These are phyloP conservation scores for Synergus gifuensis DNA, from an alignment of 2,888 invertebrate genomes.

Conservation along the genomic window DNA sequence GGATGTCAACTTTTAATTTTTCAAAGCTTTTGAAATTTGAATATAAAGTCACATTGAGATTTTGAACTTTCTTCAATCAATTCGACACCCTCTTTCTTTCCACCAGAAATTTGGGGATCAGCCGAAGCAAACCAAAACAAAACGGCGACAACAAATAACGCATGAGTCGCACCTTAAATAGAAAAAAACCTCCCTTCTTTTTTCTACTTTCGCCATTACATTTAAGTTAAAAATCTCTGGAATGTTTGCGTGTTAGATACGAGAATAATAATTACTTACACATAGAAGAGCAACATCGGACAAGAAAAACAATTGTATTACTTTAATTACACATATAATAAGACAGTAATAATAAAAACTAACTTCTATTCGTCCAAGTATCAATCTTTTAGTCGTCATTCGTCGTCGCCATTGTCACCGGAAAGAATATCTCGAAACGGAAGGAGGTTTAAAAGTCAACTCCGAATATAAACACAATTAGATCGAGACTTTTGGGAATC, in stretches of 20 bases:
- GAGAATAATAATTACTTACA: slow-evolving; percentile 25
- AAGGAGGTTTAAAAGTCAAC: neutral
- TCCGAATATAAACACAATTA: slow-evolving; percentile 9
- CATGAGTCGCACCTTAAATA: neutral
- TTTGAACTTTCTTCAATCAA: neutral
- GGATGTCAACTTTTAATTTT: neutral
- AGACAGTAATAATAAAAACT: slow-evolving; percentile 26
- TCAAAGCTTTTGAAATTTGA: neutral
- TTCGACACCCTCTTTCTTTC: slow-evolving; percentile 6
- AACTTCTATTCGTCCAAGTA: slow-evolving; percentile 25
- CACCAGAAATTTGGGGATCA: slow-evolving; percentile 4
- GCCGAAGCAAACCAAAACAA: slow-evolving; percentile 30
- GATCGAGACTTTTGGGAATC: neutral
- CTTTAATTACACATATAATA: slow-evolving; percentile 23
- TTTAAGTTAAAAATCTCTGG: slow-evolving; percentile 38
- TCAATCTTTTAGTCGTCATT: slow-evolving; percentile 20
- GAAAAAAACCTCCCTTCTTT: neutral
- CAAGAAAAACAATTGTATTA: slow-evolving; percentile 27
- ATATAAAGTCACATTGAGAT: neutral
- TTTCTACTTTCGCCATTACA: neutral
- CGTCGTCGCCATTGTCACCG: slow-evolving; percentile 25
- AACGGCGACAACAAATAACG: slow-evolving; percentile 33
- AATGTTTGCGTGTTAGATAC: slow-evolving; percentile 24
- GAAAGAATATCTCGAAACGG: neutral
- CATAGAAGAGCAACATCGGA: slow-evolving; percentile 35